phyloP scores from a whole-genome alignment of 2,113 vertebrate genomes.

The Tragelaphus scriptus region DNA sequence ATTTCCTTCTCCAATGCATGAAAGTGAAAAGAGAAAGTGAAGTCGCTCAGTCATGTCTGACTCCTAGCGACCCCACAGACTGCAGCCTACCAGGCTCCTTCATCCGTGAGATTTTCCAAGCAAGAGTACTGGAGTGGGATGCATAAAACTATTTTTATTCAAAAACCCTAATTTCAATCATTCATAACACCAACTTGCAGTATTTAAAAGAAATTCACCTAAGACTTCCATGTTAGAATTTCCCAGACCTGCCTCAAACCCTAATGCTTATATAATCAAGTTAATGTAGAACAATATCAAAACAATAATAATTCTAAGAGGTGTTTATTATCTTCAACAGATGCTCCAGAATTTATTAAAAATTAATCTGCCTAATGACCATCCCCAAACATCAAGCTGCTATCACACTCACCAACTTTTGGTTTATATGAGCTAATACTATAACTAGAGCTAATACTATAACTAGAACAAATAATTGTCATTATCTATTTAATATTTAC shows the following conservation, averaged over 20 bases:
- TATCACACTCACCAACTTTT: not conserved
- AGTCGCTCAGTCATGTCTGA: no score
- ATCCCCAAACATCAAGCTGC: conserved; percentile 3
- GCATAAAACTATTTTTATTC: conserved; percentile 16
- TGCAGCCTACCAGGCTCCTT: no score
- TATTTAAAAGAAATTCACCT: not conserved
- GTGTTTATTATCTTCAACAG: not conserved
- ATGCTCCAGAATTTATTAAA: not conserved
- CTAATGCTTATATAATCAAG: not conserved
- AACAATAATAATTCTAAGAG: not conserved
- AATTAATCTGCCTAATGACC: not conserved
- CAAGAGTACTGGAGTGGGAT: no score
- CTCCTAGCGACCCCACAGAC: no score
- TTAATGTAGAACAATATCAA: not conserved
- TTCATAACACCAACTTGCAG: not conserved
- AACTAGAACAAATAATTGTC: not conserved
- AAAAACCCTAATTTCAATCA: conserved; percentile 22
- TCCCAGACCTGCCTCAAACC: not conserved
- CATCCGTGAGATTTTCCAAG: no score
- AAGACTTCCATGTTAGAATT: not conserved
- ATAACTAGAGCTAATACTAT: not conserved
- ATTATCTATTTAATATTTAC: not conserved
- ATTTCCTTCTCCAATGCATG: no score
- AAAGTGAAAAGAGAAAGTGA: no score
- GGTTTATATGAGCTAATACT: not conserved